Base-by-base conservation (phyloP, 2,797 vertebrate genomes). In the Argentina silus region DNA sequence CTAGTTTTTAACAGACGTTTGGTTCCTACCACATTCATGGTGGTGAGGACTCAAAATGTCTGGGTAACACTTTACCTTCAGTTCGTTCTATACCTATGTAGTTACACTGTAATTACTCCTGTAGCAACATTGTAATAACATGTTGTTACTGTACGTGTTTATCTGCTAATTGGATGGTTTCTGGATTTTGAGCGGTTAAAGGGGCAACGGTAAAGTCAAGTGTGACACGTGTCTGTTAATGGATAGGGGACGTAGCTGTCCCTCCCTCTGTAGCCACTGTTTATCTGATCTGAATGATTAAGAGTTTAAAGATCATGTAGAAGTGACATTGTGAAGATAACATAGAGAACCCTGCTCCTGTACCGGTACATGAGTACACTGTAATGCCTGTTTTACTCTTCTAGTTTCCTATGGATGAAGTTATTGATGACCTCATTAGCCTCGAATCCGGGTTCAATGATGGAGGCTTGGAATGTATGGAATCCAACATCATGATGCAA, bases 381-480 rank as follows among this genome's bases (percentile, higher is more conserved):
- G 68, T 87, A 83, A 89, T 84, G 11, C 85, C 76, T 89, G 83
- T 87, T 88, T 92, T 91, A 84, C 91, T 59, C 48, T 75, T 92
- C 90, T 89, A 95, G 93, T 95, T 95, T 91, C 95, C 97, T 91
- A 96, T 98, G 95, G 96, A 98, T 90, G 96, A 97, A 81, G 94
- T 97, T 90, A 96, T 96, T 88, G 96, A 97, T 93, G 95, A 97
- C 91, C 95, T 98, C 82, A 97, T 98, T 82, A 93, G 93, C 90
- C 93, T 96, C 89, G 96, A 98, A 92, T 95, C 95, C 71, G 95
- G 93, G 78, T 97, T 98, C 93, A 96, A 97, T 90, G 95, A 97
- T 81, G 94, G 96, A 89, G 94, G 92, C 85, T 92, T 96, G 94
- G 93, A 94, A 85, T 96, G 95, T 86, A 93, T 96, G 90, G 96